Percentiles rank a stretch among this genome's conserved stretches.
Evolutionary conservation across 2,888 invertebrate species (phyloP).

Genomic region (Watsonalla binaria): DNA sequence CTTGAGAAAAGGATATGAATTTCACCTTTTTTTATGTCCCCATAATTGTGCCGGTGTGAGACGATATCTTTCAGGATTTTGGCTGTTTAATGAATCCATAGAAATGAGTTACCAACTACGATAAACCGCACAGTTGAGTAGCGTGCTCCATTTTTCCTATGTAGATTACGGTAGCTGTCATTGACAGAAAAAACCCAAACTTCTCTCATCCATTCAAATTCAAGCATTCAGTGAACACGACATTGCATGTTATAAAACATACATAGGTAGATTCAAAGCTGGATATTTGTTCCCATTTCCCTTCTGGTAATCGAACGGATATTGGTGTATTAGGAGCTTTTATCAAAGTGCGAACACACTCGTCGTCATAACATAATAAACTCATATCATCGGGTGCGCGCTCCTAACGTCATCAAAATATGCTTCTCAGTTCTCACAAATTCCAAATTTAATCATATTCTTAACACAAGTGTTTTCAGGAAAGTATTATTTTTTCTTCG

Average conservation of each 20-base stretch:
- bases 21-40: too few relatives aligned
- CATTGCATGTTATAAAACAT: neutral
- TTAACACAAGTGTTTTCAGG: slow-evolving; percentile 27
- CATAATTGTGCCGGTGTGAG: too few relatives aligned
- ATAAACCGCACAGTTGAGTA: too few relatives aligned
- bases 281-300: slow-evolving; percentile 29
- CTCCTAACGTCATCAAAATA: slow-evolving; percentile 14
- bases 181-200: too few relatives aligned
- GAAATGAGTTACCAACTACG: too few relatives aligned
- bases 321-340: slow-evolving; percentile 40
- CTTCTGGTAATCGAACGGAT: slow-evolving; percentile 35
- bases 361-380: slow-evolving; percentile 25
- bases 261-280: slow-evolving; percentile 5
- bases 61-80: too few relatives aligned
- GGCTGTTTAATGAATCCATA: too few relatives aligned
- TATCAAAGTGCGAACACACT: slow-evolving; percentile 26
- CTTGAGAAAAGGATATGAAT: too few relatives aligned
- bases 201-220: neutral
- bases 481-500: slow-evolving; percentile 39
- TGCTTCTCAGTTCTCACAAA: slow-evolving; percentile 16
- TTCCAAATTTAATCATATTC: slow-evolving; percentile 31
- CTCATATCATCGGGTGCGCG: slow-evolving; percentile 6
- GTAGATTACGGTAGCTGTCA: too few relatives aligned
- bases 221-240: neutral
- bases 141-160: too few relatives aligned